phyloP scores from a whole-genome alignment of 2,888 invertebrate species.

The Osmoderma eremita region DNA sequence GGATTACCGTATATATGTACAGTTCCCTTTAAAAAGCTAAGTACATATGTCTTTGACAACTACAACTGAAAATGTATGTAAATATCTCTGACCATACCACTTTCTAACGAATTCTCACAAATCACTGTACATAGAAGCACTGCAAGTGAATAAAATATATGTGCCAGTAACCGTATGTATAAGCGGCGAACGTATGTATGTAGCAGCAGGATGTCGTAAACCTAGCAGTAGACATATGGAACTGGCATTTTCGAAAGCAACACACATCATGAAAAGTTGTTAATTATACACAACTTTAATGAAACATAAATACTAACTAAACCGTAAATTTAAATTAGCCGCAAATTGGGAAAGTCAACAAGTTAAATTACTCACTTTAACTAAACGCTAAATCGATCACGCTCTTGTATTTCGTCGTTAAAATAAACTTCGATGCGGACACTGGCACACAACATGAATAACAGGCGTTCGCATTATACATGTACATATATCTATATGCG shows the following conservation, averaged over 20 bases:
- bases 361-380: conserved; percentile 18
- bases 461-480: background rate
- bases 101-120: too few species aligned
- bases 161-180: background rate
- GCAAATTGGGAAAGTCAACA: conserved; percentile 29
- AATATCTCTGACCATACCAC: too few species aligned
- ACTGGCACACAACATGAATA: background rate
- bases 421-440: conserved; percentile 5
- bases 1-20: too few species aligned
- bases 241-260: conserved; percentile 19
- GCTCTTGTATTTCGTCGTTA: background rate
- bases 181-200: background rate
- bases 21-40: too few species aligned
- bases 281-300: conserved; percentile 26
- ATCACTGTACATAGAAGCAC: background rate
- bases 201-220: conserved; percentile 23
- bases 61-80: too few species aligned
- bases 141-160: background rate
- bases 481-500: background rate
- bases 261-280: conserved; percentile 2
- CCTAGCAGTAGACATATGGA: conserved; percentile 6
- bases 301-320: conserved; percentile 14
- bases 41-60: background rate
- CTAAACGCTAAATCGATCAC: conserved; percentile 13
- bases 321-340: conserved; percentile 5